Evolutionary conservation across 2,113 vertebrate genomes (phyloP), one percentile per base, ranked within the genome.

Genomic region (Sylvia atricapilla): DNA sequence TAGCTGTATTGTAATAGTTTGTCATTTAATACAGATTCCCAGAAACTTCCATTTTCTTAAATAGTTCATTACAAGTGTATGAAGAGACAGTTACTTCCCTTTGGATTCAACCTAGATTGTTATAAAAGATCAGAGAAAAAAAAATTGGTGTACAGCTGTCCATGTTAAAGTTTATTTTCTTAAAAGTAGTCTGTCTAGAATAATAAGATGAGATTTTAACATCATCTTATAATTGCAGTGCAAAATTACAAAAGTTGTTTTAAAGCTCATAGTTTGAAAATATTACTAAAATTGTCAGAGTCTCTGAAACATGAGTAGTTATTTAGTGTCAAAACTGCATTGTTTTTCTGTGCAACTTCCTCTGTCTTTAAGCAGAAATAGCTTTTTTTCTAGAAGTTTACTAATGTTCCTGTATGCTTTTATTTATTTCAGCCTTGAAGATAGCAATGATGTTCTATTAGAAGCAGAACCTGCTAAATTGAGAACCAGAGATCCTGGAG

Each of bases 401-500:
- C 16, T 74, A 13, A 25, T 69, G 8, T 44, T 55, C 59, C 31
- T 94, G 2, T 91, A 52, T 90, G 53, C 13, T 90, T 79, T 69
- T 89, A 39, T 31, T 87, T 73, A 92, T 76, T 94, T 94, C 90
- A 98, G 97, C 84, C 60, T 81, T 81, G 93, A 93, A 37, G 58
- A 66, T 18, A 81, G 46, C 41, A 79, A 3, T 93, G 72, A 49
- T 56, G 3, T 14, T 41, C 35, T 24, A 43, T 13, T 70, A 69
- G 75, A 91, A 94, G 14, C 1, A 3, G 63, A 96, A 43, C 68
- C 85, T 68, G 44, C 82, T 85, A 41, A 89, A 84, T 33, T 72
- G 41, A 67, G 33, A 63, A 47, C 28, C 28, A 46, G 39, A 60
- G 55, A 69, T 84, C 10, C 1, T 41, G 31, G 27, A 70, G 67